These are phyloP conservation scores for Mercenaria mercenaria DNA, from an alignment of 1,140 invertebrate genomes.

Conservation along the genomic window DNA sequence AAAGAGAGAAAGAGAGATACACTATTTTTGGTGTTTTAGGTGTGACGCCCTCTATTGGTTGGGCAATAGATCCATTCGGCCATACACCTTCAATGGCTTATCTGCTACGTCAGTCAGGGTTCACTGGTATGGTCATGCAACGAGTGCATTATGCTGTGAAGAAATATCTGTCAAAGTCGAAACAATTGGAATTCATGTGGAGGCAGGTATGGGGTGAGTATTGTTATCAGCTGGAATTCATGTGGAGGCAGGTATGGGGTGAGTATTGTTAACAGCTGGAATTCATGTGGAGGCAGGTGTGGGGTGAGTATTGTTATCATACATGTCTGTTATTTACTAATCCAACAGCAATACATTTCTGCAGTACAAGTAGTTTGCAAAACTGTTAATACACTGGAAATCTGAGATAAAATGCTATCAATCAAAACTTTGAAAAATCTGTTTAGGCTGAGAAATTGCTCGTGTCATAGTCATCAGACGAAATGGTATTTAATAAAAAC, in stretches of 20 bases:
- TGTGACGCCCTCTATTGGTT: constrained; percentile 91
- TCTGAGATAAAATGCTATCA: no score
- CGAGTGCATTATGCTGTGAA: constrained; percentile 98
- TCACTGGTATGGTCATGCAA: constrained; percentile 96
- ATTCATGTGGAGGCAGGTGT: constrained; percentile 97
- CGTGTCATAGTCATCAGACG: no score
- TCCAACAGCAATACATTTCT: no score
- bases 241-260: constrained; percentile 98
- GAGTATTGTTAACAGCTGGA: constrained; percentile 92
- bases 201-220: constrained; percentile 95
- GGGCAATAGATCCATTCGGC: constrained; percentile 98
- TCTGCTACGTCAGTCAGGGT: constrained; percentile 92
- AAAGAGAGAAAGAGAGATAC: no score
- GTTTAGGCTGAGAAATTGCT: no score
- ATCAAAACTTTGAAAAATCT: no score
- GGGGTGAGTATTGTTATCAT: constrained; percentile 92
- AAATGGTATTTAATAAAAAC: no score
- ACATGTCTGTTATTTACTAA: no score
- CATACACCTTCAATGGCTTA: constrained; percentile 96
- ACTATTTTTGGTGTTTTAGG: no score
- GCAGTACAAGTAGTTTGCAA: no score
- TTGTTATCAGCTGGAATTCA: constrained; percentile 95
- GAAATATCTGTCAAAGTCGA: constrained; percentile 93
- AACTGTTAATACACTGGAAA: no score
- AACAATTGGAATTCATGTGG: constrained; percentile 96